A percentile compares a stretch with the other conserved stretches of the same genome.
Conservation (phyloP, 2,797 vertebrate genomes). For the Ispidina lecontei region DNA sequence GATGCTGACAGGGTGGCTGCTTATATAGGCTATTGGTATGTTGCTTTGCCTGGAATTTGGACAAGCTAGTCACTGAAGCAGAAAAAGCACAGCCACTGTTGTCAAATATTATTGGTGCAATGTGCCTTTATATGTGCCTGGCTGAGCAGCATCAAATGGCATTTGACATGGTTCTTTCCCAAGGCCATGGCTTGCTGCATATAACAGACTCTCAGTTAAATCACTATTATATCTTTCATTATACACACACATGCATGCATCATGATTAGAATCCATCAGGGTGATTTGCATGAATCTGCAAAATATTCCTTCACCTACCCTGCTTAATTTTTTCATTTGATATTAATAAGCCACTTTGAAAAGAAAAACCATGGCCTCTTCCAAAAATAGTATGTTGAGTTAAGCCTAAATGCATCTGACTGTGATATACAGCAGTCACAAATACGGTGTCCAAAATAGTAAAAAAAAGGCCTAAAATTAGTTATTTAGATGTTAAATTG, state of each 20-base stretch:
- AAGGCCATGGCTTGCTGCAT: slow-evolving; percentile 52
- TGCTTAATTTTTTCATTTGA: slow-evolving; percentile 50
- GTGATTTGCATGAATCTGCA: slow-evolving; percentile 48
- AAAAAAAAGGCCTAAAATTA: background rate
- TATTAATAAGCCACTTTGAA: slow-evolving; percentile 40
- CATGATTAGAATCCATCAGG: slow-evolving; percentile 7
- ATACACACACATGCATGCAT: background rate
- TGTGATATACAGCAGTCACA: background rate
- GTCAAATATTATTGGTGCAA: slow-evolving; percentile 77
- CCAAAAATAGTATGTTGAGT: slow-evolving; percentile 48
- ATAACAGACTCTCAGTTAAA: slow-evolving; percentile 34
- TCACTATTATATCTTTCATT: slow-evolving; percentile 19
- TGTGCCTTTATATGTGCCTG: slow-evolving; percentile 72
- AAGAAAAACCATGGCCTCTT: slow-evolving; percentile 38
- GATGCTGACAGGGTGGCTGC: slow-evolving; percentile 55
- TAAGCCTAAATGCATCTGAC: slow-evolving; percentile 25
- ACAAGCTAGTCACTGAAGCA: slow-evolving; percentile 70
- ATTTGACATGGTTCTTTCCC: slow-evolving; percentile 74
- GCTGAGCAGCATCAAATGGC: slow-evolving; percentile 74
- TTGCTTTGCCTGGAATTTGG: slow-evolving; percentile 54
- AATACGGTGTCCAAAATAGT: background rate
- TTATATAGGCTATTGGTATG: slow-evolving; percentile 58
- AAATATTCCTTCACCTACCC: slow-evolving; percentile 36
- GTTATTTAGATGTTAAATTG: slow-evolving; percentile 27
- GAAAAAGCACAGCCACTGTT: slow-evolving; percentile 76